These are phyloP conservation scores for Epinephelus awoara DNA, from an alignment of 2,797 vertebrate genomes.

Conservation along the genomic window DNA sequence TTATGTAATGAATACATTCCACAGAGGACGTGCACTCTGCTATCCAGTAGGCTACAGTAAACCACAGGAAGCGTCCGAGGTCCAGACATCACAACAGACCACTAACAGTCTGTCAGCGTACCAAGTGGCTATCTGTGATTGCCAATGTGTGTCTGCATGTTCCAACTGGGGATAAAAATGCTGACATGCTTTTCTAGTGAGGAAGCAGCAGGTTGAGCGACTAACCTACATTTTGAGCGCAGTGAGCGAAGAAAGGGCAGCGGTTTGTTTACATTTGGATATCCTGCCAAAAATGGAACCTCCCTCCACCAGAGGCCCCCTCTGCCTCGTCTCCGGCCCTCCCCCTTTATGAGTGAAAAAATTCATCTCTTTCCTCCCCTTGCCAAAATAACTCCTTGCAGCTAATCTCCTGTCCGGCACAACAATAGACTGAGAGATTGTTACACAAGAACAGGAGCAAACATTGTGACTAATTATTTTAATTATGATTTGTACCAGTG, in stretches of 20 bases:
- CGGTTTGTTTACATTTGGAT: slow-evolving; percentile 83
- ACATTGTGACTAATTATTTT: not conserved
- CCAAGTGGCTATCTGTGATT: slow-evolving; percentile 11
- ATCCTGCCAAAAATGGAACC: slow-evolving; percentile 79
- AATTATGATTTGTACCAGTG: not conserved
- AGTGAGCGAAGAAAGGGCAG: slow-evolving; percentile 54
- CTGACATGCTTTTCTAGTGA: slow-evolving; percentile 42
- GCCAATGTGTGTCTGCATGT: slow-evolving; percentile 2
- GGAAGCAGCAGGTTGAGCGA: slow-evolving; percentile 45
- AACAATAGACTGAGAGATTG: not conserved
- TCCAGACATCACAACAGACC: slow-evolving; percentile 15
- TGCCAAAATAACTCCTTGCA: not conserved
- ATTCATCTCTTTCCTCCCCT: slow-evolving; percentile 45
- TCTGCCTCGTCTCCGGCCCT: not conserved
- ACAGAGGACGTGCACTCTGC: slow-evolving; percentile 4
- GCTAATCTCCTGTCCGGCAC: slow-evolving; percentile 25
- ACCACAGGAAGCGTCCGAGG: slow-evolving; percentile 15
- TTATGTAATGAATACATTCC: slow-evolving; percentile 14
- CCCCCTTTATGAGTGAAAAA: slow-evolving; percentile 3
- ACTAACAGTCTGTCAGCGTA: slow-evolving; percentile 9
- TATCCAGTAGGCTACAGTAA: not conserved
- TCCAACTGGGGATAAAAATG: slow-evolving; percentile 35
- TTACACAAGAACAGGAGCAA: not conserved
- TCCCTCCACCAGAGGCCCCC: slow-evolving; percentile 71
- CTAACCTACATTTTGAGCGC: slow-evolving; percentile 48